Conservation (phyloP, 2,888 invertebrate species). For the Chironomus riparius region DNA sequence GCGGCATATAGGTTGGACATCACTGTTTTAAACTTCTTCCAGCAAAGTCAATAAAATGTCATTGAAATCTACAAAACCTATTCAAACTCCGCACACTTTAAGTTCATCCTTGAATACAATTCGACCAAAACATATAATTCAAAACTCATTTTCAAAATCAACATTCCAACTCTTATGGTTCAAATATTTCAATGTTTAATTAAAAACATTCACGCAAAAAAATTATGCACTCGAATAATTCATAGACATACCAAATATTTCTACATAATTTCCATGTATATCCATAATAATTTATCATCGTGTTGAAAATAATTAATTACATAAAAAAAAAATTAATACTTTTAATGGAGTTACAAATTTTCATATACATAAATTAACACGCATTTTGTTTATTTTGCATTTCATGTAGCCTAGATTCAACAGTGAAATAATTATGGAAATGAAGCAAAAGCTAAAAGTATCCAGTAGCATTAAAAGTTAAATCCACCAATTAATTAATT, state of each 20-base stretch:
- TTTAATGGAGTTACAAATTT: slow-evolving; percentile 9
- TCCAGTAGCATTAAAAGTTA: slow-evolving; percentile 15
- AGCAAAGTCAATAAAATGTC: no score
- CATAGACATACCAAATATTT: neutral
- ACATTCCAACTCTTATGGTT: no score
- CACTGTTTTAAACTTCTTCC: no score
- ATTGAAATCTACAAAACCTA: no score
- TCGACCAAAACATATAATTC: no score
- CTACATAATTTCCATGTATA: neutral
- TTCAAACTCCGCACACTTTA: no score
- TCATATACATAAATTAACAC: slow-evolving; percentile 20
- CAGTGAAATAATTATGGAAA: neutral
- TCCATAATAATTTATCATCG: neutral
- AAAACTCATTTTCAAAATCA: no score
- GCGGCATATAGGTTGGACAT: no score
- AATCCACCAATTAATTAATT: slow-evolving; percentile 19
- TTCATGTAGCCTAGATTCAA: slow-evolving; percentile 12
- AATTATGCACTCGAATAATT: neutral
- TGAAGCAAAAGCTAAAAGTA: neutral
- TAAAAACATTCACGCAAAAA: no score
- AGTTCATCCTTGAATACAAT: no score
- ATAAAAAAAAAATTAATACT: neutral
- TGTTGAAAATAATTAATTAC: slow-evolving; percentile 14
- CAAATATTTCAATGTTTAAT: no score
- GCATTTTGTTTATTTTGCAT: slow-evolving; percentile 25